These are phyloP conservation scores for Nibea albiflora DNA, from an alignment of 2,113 vertebrate species.

Conservation along the genomic window DNA sequence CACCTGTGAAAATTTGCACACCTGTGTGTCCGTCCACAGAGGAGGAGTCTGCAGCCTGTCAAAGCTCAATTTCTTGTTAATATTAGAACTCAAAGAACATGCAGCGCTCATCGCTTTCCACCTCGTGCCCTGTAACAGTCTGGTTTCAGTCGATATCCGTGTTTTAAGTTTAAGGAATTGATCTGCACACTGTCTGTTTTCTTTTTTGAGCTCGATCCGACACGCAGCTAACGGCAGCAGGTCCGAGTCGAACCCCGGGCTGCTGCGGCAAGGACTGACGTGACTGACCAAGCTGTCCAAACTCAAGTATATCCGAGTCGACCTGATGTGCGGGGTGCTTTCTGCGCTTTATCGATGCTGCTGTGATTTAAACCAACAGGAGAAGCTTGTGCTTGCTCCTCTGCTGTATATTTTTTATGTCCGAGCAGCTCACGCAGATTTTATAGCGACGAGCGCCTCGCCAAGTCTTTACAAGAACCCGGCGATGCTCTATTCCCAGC, in stretches of 20 bases:
- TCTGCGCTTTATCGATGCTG: background rate
- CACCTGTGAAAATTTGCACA: background rate
- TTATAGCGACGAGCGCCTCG: background rate
- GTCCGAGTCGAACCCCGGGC: too few relatives aligned
- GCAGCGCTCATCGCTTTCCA: background rate
- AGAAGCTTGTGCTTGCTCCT: background rate
- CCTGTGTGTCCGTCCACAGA: background rate
- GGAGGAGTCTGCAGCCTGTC: background rate
- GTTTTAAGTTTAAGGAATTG: background rate
- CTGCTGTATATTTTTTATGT: background rate
- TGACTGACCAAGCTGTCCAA: too few relatives aligned
- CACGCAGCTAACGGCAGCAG: too few relatives aligned
- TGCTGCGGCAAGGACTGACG: too few relatives aligned
- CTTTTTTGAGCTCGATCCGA: too few relatives aligned
- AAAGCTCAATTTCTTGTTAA: background rate
- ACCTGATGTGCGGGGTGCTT: background rate
- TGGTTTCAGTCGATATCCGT: background rate
- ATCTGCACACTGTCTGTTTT: background rate
- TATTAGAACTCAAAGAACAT: background rate
- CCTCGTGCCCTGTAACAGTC: background rate
- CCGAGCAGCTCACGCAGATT: background rate
- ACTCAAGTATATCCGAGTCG: too few relatives aligned
- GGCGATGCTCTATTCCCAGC: conserved; percentile 17
- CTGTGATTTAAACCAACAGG: conserved; percentile 17
- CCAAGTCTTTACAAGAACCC: conserved; percentile 34